Conservation (phyloP, 2,113 vertebrate genomes). For the Mungos mungo region DNA sequence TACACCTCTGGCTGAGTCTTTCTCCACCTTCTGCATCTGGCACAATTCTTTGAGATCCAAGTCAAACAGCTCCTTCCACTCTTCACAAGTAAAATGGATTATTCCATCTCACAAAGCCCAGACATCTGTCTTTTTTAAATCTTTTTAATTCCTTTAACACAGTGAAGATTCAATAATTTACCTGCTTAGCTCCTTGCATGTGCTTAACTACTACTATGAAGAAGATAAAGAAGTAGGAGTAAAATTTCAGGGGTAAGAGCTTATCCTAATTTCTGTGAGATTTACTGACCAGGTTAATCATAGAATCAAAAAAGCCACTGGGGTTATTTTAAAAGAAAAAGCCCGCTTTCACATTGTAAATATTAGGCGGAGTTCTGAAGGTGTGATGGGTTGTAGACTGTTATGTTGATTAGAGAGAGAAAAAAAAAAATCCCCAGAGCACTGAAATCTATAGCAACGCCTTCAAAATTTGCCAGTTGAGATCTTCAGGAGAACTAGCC, state of each 20-base stretch:
- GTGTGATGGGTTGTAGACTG: not conserved
- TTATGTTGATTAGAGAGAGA: not conserved
- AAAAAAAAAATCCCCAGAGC: not conserved
- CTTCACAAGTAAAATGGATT: not conserved
- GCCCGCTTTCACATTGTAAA: not conserved
- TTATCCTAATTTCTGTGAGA: not conserved
- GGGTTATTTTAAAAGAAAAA: constrained; percentile 12
- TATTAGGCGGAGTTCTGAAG: not conserved
- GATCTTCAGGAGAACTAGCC: constrained; percentile 23
- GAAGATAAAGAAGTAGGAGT: not conserved
- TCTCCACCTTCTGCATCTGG: not conserved
- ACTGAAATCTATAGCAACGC: constrained; percentile 42
- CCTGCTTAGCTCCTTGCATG: not conserved
- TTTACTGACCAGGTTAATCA: constrained; percentile 14
- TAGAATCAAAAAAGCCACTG: not conserved
- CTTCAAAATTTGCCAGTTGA: constrained; percentile 31
- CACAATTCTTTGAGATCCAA: not conserved
- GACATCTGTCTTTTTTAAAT: not conserved
- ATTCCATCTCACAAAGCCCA: not conserved
- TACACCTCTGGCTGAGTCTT: not conserved
- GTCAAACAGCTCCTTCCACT: not conserved
- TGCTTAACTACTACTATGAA: not conserved
- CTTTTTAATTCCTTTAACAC: not conserved
- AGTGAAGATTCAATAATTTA: not conserved
- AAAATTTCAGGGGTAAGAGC: not conserved